Evolutionary conservation across 1,140 invertebrate genomes (phyloP), one percentile per base, ranked within the genome.

Genomic region (Melipona quadrifasciata): DNA sequence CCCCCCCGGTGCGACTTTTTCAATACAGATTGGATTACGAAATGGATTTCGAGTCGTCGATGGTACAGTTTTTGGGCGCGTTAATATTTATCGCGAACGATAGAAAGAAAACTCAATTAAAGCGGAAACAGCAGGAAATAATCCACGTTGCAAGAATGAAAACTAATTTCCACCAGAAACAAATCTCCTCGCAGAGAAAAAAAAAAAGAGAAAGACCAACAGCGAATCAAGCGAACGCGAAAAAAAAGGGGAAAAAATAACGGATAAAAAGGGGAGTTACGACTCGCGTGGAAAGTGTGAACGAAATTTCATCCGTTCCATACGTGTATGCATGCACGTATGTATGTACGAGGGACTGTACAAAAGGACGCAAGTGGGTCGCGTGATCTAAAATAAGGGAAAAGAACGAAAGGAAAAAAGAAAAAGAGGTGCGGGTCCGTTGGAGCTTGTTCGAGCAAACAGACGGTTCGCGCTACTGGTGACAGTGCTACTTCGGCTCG

Each of bases 361-460:
- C 53, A 21, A 21, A 68, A 79, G n/a, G n/a, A 14, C 51, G 8
- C n/a, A 34, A 57, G 24, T 39, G 27, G n/a, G 47, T 55, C 31
- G 11, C 47, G 21, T n/a, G 19, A 14, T 24, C 17, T 24, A 8
- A 31, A 34, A 53, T 31, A 24, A 34, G 12, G 19, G 14, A 10
- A 61, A 70, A 19, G 14, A 57, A 17, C 24, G 14, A 10, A 71
- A 70, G 14, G 14, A 57, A 21, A 31, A 10, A 71, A 70, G 14
- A 19, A 57, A 21, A 31, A 8, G 8, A 10, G 14, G 47, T 2
- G 47, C 31, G 61, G 53, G 47, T 47, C 67, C 80, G 73, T 68
- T 76, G 34, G n/a, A 14, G 53, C n/a, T 34, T 53, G 82, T 88
- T 85, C 68, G 73, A 79, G 72, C 76, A 85, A 88, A 86, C 72